Conservation (phyloP, 2,888 invertebrate genomes). For the Trachelus iudaicus region DNA sequence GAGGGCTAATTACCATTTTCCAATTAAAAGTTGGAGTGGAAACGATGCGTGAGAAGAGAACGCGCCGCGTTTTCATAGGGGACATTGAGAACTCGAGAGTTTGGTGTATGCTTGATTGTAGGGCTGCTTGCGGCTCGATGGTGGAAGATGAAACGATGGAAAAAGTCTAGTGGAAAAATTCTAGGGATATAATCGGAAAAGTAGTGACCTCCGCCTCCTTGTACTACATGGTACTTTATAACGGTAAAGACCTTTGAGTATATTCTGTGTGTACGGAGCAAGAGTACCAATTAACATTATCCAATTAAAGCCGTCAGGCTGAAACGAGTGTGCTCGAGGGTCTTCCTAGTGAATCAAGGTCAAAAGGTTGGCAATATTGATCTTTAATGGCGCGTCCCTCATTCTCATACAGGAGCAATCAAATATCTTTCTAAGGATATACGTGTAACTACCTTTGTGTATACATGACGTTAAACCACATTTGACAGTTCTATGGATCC, state of each 20-base stretch:
- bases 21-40: constrained; percentile 43
- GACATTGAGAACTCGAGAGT: neutral
- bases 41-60: constrained; percentile 12
- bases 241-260: neutral
- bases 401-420: neutral
- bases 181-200: neutral
- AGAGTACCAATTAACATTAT: constrained; percentile 35
- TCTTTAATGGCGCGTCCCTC: neutral
- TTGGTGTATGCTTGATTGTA: neutral
- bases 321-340: neutral
- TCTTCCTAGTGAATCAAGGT: neutral
- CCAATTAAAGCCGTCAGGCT: constrained; percentile 43
- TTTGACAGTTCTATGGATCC: neutral
- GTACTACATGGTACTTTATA: neutral
- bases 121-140: neutral
- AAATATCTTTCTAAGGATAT: neutral
- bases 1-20: constrained; percentile 44
- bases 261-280: neutral
- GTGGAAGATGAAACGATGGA: neutral
- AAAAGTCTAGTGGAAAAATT: neutral
- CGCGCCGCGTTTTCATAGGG: neutral
- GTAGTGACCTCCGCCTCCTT: neutral
- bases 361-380: neutral
- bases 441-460: neutral
- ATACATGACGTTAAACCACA: neutral